Percentiles rank a stretch among this genome's conserved stretches.
phyloP scores from a whole-genome alignment of 2,797 vertebrate species.

The Novumbra hubbsi region DNA sequence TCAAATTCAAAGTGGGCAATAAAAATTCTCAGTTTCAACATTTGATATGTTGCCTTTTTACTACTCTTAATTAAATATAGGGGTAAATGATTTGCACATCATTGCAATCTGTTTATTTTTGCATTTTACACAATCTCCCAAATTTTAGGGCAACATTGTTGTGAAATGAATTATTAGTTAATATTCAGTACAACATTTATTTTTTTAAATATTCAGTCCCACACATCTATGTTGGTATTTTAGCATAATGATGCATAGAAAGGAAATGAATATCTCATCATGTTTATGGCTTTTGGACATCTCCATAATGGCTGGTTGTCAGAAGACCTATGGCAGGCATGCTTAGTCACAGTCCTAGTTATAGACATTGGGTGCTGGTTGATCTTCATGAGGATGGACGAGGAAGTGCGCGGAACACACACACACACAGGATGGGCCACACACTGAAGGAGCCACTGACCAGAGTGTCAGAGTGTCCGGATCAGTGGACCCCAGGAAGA shows the following conservation, averaged over 20 bases:
- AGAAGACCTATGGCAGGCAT: constrained; percentile 63
- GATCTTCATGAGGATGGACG: constrained; percentile 43
- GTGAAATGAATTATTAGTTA: constrained; percentile 19
- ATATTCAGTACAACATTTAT: constrained; percentile 55
- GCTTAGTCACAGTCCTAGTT: constrained; percentile 56
- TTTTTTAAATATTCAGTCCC: constrained; percentile 39
- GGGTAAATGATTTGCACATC: too few relatives aligned
- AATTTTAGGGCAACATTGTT: too few relatives aligned
- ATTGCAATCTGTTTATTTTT: too few relatives aligned
- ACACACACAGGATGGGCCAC: constrained; percentile 40
- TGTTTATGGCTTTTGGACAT: constrained; percentile 25
- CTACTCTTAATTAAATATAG: too few relatives aligned
- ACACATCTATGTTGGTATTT: constrained; percentile 44
- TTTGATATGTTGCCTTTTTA: too few relatives aligned
- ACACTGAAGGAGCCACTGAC: constrained; percentile 63
- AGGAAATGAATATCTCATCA: constrained; percentile 26
- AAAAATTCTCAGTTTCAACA: too few relatives aligned
- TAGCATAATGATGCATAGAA: constrained; percentile 33
- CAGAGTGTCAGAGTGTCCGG: constrained; percentile 57
- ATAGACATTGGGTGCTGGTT: constrained; percentile 54
- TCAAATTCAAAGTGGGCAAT: too few relatives aligned
- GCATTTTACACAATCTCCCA: too few relatives aligned
- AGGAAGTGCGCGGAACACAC: constrained; percentile 59
- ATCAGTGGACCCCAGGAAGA: constrained; percentile 27
- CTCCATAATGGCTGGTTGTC: constrained; percentile 33